phyloP scores from a whole-genome alignment of 2,113 vertebrate genomes.

The Alexandromys fortis region DNA sequence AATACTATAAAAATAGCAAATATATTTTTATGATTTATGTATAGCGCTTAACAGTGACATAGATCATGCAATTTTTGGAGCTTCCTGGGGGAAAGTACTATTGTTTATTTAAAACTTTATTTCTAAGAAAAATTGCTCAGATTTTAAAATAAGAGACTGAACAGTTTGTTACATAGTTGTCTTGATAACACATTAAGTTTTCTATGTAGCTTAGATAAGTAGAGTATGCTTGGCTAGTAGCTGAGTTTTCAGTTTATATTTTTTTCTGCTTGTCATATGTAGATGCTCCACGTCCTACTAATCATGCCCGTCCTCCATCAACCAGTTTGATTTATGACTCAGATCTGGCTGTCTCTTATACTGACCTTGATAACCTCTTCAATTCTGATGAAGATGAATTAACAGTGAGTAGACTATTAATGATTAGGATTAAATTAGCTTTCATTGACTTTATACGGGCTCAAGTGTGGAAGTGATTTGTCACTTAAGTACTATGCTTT shows the following conservation, averaged over 20 bases:
- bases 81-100: neutral
- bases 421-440: slow-evolving; percentile 27
- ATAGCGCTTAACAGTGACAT: neutral
- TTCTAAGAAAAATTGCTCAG: neutral
- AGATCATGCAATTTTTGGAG: neutral
- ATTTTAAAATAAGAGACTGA: slow-evolving; percentile 23
- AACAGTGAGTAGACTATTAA: slow-evolving; percentile 88
- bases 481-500: slow-evolving; percentile 30
- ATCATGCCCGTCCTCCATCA: slow-evolving; percentile 92
- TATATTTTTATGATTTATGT: slow-evolving; percentile 17
- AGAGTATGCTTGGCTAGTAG: slow-evolving; percentile 42
- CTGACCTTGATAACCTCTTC: slow-evolving; percentile 99
- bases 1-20: too few relatives aligned
- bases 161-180: neutral
- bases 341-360: slow-evolving; percentile 96
- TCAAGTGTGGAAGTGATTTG: slow-evolving; percentile 19
- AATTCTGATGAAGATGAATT: slow-evolving; percentile 99
- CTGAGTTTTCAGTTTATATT: slow-evolving; percentile 50
- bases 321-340: slow-evolving; percentile 97
- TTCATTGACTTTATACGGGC: slow-evolving; percentile 51
- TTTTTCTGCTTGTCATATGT: slow-evolving; percentile 55
- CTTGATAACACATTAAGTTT: neutral
- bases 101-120: slow-evolving; percentile 34
- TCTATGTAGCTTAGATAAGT: slow-evolving; percentile 35
- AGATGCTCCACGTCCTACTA: slow-evolving; percentile 92